Conservation (phyloP, 2,797 vertebrate genomes). For the Trematomus bernacchii region DNA sequence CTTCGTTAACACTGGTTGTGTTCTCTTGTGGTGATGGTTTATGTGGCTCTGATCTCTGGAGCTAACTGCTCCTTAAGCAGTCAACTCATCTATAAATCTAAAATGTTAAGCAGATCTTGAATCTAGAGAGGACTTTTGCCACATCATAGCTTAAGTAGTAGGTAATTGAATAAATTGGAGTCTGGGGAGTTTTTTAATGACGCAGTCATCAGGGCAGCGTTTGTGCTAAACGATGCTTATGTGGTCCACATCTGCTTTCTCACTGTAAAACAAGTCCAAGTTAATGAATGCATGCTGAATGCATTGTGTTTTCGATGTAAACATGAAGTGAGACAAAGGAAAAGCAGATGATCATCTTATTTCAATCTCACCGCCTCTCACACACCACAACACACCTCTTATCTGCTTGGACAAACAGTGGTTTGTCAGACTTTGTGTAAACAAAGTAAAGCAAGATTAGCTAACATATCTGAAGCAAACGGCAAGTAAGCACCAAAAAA, state of each 20-base stretch:
- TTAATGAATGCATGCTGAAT: constrained; percentile 30
- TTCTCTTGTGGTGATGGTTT: constrained; percentile 70
- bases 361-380: constrained; percentile 4
- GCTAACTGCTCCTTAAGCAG: constrained; percentile 67
- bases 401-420: constrained; percentile 35
- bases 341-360: constrained; percentile 6
- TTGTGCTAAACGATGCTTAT: constrained; percentile 58
- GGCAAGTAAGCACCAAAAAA: neutral
- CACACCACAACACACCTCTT: constrained; percentile 12
- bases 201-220: constrained; percentile 52
- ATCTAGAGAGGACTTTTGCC: constrained; percentile 48
- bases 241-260: constrained; percentile 60
- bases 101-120: constrained; percentile 55
- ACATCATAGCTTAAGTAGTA: constrained; percentile 65
- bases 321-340: constrained; percentile 18
- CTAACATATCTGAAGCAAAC: constrained; percentile 9
- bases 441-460: constrained; percentile 6
- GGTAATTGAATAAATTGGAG: constrained; percentile 65
- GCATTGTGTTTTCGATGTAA: constrained; percentile 18
- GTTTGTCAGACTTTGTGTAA: constrained; percentile 26
- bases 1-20: constrained; percentile 67
- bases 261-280: constrained; percentile 16
- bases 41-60: constrained; percentile 68
- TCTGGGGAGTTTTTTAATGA: constrained; percentile 66
- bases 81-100: constrained; percentile 55